phyloP scores from a whole-genome alignment of 2,113 vertebrate genomes.

The Delphinapterus leucas region DNA sequence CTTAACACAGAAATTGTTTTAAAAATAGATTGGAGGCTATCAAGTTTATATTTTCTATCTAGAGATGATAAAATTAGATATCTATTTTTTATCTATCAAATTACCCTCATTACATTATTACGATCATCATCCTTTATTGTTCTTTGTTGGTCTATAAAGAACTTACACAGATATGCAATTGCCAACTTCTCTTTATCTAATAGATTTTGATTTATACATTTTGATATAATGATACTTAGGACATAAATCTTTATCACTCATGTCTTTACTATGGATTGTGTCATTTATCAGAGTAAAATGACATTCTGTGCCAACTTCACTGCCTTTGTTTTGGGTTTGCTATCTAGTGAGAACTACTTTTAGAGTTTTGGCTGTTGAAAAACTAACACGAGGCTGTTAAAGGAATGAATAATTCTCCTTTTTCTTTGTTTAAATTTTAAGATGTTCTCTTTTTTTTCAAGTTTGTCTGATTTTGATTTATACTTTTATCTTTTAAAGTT shows the following conservation, averaged over 20 bases:
- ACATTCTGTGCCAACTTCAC: background rate
- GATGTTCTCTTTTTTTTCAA: background rate
- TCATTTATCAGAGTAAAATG: conserved; percentile 60
- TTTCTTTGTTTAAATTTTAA: conserved; percentile 8
- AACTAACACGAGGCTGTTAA: background rate
- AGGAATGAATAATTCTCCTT: background rate
- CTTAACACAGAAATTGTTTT: background rate
- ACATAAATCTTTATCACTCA: conserved; percentile 55
- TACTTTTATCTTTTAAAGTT: background rate
- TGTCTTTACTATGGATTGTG: conserved; percentile 11
- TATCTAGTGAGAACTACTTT: background rate
- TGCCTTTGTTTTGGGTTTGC: conserved; percentile 16
- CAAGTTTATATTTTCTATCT: background rate
- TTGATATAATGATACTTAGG: conserved; percentile 40
- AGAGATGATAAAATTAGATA: background rate
- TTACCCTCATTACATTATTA: background rate
- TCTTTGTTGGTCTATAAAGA: background rate
- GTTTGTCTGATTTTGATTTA: background rate
- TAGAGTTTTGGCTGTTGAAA: background rate
- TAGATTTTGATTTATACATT: conserved; percentile 42
- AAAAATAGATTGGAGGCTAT: background rate
- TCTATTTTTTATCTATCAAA: background rate
- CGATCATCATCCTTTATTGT: background rate
- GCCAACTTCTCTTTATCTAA: background rate
- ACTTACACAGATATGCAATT: background rate